Base-by-base conservation (phyloP, 1,140 invertebrate species). In the Eriosoma lanigerum region DNA sequence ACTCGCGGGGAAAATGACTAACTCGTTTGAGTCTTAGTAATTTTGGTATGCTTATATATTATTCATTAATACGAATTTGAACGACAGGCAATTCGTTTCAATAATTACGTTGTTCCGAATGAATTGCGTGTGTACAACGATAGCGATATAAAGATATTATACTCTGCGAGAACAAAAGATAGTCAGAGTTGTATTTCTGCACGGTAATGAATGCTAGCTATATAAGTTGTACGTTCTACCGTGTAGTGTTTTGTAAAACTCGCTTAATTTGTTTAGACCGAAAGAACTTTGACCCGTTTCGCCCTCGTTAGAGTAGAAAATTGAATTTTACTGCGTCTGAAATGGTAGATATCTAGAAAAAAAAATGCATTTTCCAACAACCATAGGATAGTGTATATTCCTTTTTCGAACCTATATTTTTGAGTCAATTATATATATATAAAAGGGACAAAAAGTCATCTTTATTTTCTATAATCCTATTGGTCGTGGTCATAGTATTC, bases 281-380 rank as follows among this genome's bases (percentile, higher is more conserved):
- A 66, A 66, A 66, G 64, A 21, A n/a, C 26, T 66, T 66, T 66
- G 32, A 66, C 32, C n/a, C 29, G 17, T 64, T 38, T 64, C 60
- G 32, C 3, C 19, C 60, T 64, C 60, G 60, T 64, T 66, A 66
- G 13, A 21, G 10, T 12, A 13, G 32, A 10, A 66, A 66, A 66
- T 66, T 66, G 64, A n/a, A 66, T 64, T 64, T 64, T 64, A 64
- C 62, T n/a, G n/a, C n/a, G 10, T 64, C 38, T 44, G 62, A 64
- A 38, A 64, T 64, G 38, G 62, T 64, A 64, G n/a, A n/a, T n/a
- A n/a, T n/a, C n/a, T n/a, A n/a, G n/a, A n/a, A n/a, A n/a, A n/a
- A n/a, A n/a, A n/a, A n/a, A n/a, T n/a, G n/a, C n/a, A n/a, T n/a
- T n/a, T n/a, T n/a, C n/a, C n/a, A n/a, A n/a, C n/a, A n/a, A n/a